These are phyloP conservation scores for Theodoxus fluviatilis DNA, from an alignment of 2,888 invertebrate species.

Conservation along the genomic window DNA sequence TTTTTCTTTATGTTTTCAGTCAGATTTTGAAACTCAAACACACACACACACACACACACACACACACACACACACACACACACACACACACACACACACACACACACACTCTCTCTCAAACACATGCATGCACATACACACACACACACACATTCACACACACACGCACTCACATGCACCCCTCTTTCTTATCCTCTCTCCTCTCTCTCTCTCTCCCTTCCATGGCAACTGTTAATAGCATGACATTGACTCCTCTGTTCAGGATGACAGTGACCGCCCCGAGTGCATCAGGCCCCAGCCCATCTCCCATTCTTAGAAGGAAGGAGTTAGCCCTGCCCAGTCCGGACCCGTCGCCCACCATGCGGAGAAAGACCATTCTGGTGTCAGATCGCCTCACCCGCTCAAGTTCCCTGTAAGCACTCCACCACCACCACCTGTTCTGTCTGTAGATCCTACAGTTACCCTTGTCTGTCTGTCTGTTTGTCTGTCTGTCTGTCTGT, in stretches of 20 bases:
- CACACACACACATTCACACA: neutral
- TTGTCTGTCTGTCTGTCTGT: neutral
- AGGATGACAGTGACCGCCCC: too few species aligned
- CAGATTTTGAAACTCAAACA: too few species aligned
- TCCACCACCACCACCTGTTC: neutral
- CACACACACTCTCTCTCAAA: too few species aligned
- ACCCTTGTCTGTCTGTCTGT: slow-evolving; percentile 5
- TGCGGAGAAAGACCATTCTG: too few species aligned
- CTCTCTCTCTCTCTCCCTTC: neutral
- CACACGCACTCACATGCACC: neutral
- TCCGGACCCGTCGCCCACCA: too few species aligned
- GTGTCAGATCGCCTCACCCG: too few species aligned
- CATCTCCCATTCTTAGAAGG: too few species aligned
- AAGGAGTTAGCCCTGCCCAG: too few species aligned
- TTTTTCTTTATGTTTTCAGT: neutral
- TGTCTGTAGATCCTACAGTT: too few species aligned
- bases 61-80: slow-evolving; percentile 2
- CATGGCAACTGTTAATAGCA: too few species aligned
- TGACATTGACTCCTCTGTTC: too few species aligned
- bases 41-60: neutral
- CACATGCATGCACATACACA: neutral
- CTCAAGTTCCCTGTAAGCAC: neutral
- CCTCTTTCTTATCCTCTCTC: neutral
- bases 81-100: neutral
- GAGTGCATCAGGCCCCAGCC: too few species aligned